Percentiles rank a stretch among this genome's conserved stretches.
Conservation (phyloP, 2,888 invertebrate genomes). For the Pollenia angustigena region DNA sequence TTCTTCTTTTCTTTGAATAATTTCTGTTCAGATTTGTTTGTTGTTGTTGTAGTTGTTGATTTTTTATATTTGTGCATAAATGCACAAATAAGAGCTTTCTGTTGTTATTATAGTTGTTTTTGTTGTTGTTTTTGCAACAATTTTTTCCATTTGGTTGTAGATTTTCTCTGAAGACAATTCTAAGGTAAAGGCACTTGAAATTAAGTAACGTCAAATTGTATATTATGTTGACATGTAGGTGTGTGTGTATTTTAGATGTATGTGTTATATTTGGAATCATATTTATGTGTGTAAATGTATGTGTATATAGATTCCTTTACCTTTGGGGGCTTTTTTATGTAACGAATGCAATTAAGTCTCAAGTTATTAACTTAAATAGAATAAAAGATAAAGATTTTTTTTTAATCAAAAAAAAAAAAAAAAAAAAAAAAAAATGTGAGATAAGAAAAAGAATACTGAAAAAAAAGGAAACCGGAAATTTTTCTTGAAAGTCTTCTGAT, state of each 20-base stretch:
- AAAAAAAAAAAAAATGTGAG: not conserved
- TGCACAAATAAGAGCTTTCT: conserved; percentile 72
- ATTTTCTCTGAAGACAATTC: conserved; percentile 72
- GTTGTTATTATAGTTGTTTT: conserved; percentile 37
- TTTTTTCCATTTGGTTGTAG: conserved; percentile 18
- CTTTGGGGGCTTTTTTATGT: conserved; percentile 59
- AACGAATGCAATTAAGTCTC: conserved; percentile 74
- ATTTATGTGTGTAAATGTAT: conserved; percentile 14
- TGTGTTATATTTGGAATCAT: not conserved
- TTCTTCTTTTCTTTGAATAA: conserved; percentile 65
- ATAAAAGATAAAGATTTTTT: conserved; percentile 59
- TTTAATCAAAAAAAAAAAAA: not conserved
- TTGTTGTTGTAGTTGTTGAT: conserved; percentile 29
- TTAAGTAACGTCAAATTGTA: conserved; percentile 73
- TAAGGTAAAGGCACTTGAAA: conserved; percentile 70
- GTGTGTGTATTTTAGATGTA: not conserved
- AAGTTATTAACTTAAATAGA: conserved; percentile 73
- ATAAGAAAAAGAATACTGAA: conserved; percentile 40
- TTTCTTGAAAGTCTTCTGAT: not conserved
- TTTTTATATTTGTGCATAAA: conserved; percentile 71
- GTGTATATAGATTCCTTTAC: conserved; percentile 37
- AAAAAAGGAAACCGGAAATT: not conserved
- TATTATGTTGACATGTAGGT: conserved; percentile 37
- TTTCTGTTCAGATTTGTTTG: conserved; percentile 54
- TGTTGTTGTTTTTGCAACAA: conserved; percentile 45